Percentiles rank a stretch among this genome's conserved stretches.
phyloP scores from a whole-genome alignment of 1,140 invertebrate species.

The Charaxes varanes region DNA sequence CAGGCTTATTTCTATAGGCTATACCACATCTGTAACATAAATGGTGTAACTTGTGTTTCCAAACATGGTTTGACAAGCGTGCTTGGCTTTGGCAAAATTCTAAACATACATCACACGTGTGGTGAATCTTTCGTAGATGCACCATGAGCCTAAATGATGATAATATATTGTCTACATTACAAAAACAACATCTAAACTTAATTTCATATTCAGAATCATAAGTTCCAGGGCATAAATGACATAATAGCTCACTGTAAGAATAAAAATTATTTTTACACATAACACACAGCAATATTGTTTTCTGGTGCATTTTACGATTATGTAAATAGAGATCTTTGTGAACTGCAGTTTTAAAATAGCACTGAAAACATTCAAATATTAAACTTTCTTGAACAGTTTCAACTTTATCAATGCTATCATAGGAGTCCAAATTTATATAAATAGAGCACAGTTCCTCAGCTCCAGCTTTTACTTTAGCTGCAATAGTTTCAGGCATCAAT shows the following conservation, averaged over 20 bases:
- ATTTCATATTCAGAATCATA: slow-evolving; percentile 80
- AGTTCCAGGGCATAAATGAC: slow-evolving; percentile 87
- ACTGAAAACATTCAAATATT: slow-evolving; percentile 89
- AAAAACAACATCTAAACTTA: slow-evolving; percentile 82
- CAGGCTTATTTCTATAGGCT: slow-evolving; percentile 88
- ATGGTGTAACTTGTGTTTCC: slow-evolving; percentile 91
- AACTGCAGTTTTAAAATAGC: slow-evolving; percentile 81
- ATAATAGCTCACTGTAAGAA: slow-evolving; percentile 88
- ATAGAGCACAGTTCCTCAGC: slow-evolving; percentile 76
- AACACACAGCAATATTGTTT: slow-evolving; percentile 84
- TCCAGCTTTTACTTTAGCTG: slow-evolving; percentile 78
- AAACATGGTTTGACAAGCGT: slow-evolving; percentile 87
- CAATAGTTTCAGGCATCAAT: slow-evolving; percentile 82
- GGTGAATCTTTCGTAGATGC: slow-evolving; percentile 86
- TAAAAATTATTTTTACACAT: slow-evolving; percentile 91
- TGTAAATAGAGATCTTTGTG: slow-evolving; percentile 90
- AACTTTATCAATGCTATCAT: slow-evolving; percentile 75
- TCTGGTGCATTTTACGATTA: slow-evolving; percentile 89
- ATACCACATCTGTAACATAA: slow-evolving; percentile 90
- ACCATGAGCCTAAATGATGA: slow-evolving; percentile 90
- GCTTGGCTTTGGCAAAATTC: slow-evolving; percentile 86
- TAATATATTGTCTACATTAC: slow-evolving; percentile 81
- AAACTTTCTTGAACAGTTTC: slow-evolving; percentile 72
- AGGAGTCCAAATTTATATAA: slow-evolving; percentile 83
- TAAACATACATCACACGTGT: slow-evolving; percentile 89